These are phyloP conservation scores for Caenorhabditis sinica DNA, from an alignment of 2,888 invertebrate genomes.

Conservation along the genomic window DNA sequence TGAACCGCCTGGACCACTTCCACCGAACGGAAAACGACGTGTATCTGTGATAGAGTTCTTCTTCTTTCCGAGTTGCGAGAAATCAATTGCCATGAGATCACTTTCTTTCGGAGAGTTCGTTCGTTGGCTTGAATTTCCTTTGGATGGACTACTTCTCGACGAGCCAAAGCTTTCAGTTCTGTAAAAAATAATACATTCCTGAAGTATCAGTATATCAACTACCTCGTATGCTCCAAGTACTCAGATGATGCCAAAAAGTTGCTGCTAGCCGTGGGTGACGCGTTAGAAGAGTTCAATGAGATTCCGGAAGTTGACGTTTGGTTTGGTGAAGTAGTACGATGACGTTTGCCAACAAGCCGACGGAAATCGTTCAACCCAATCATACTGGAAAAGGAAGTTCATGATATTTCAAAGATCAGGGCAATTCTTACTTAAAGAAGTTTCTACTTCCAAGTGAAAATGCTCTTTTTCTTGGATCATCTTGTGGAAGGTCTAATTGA, in stretches of 20 bases:
- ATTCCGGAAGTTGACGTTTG: slow-evolving; percentile 58
- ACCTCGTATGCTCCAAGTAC: slow-evolving; percentile 41
- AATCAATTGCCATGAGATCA: slow-evolving; percentile 47
- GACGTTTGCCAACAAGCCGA: slow-evolving; percentile 55
- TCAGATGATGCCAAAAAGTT: slow-evolving; percentile 52
- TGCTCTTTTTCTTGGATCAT: slow-evolving; percentile 76
- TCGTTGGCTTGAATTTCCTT: slow-evolving; percentile 6
- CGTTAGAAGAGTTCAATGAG: slow-evolving; percentile 62
- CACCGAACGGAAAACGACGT: slow-evolving; percentile 44
- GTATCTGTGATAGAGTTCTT: slow-evolving; percentile 24
- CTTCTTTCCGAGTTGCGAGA: slow-evolving; percentile 42
- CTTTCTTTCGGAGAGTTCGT: slow-evolving; percentile 18
- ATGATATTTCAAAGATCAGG: background rate
- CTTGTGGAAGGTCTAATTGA: slow-evolving; percentile 62
- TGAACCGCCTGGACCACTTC: slow-evolving; percentile 23
- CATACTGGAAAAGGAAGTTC: slow-evolving; percentile 36
- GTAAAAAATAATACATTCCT: background rate
- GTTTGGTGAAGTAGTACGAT: slow-evolving; percentile 60
- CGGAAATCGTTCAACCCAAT: slow-evolving; percentile 63
- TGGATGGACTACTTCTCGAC: slow-evolving; percentile 55
- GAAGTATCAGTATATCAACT: background rate
- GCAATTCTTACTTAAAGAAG: slow-evolving; percentile 72
- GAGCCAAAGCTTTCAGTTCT: slow-evolving; percentile 62
- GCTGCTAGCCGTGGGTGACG: slow-evolving; percentile 60
- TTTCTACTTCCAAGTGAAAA: slow-evolving; percentile 78